Conservation (phyloP, 2,888 invertebrate genomes). For the Nephrotoma guestfalica region DNA sequence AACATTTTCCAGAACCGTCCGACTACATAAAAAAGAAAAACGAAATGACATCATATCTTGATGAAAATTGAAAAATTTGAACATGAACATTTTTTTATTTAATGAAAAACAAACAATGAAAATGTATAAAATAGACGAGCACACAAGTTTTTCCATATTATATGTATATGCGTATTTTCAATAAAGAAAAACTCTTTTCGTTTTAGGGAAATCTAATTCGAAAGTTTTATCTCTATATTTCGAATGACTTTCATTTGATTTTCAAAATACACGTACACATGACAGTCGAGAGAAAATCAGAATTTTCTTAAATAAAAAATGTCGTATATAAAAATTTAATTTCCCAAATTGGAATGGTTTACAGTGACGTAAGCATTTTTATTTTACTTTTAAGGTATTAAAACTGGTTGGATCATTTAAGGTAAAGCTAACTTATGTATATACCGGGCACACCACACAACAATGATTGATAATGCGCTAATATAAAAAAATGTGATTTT, state of each 20-base stretch:
- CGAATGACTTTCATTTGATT: background rate
- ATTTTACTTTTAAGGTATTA: background rate
- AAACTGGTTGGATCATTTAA: background rate
- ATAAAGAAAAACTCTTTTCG: background rate
- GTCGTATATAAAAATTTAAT: background rate
- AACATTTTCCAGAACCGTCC: background rate
- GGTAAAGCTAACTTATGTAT: background rate
- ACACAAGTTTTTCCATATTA: background rate
- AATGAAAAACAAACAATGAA: background rate
- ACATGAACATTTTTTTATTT: background rate
- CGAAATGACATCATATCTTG: background rate
- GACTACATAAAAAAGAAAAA: background rate
- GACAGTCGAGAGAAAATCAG: background rate
- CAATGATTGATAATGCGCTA: background rate
- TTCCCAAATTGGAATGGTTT: background rate
- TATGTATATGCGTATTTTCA: background rate
- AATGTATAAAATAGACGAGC: background rate
- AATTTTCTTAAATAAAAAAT: background rate
- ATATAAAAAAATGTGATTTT: background rate
- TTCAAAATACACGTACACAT: background rate
- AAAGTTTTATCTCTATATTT: background rate
- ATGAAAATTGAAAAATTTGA: background rate
- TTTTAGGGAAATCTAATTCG: background rate
- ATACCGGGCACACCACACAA: background rate
- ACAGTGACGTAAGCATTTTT: background rate